phyloP scores from a whole-genome alignment of 23 tunicate genomes.

The Trididemnum nubilum region DNA sequence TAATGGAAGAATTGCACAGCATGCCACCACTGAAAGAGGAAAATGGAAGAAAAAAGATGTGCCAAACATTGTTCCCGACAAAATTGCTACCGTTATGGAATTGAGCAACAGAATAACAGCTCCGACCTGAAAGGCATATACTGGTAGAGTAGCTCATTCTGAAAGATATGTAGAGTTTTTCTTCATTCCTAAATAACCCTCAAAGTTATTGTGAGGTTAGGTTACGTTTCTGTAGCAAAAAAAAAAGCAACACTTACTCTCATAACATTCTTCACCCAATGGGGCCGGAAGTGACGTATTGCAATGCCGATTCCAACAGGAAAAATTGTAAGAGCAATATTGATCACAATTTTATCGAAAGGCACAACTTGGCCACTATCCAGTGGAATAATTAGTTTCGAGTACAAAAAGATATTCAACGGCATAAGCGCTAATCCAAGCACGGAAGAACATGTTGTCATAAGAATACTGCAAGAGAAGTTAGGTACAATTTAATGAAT shows the following conservation, averaged over 20 bases:
- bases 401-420: constrained; percentile 26
- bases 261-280: constrained; percentile 61
- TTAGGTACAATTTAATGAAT: background rate
- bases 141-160: background rate
- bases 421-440: constrained; percentile 29
- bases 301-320: constrained; percentile 76
- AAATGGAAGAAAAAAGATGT: constrained; percentile 66
- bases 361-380: constrained; percentile 62
- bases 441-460: constrained; percentile 32
- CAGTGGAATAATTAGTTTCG: constrained; percentile 62
- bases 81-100: constrained; percentile 49
- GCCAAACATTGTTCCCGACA: constrained; percentile 66
- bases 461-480: constrained; percentile 59
- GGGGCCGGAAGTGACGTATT: constrained; percentile 62
- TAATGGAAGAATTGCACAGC: constrained; percentile 82
- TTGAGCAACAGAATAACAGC: constrained; percentile 54
- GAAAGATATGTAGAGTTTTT: background rate
- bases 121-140: constrained; percentile 43
- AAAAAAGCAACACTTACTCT: constrained; percentile 34
- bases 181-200: too few species aligned
- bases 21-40: constrained; percentile 47
- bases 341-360: constrained; percentile 74
- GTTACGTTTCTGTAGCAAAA: background rate
- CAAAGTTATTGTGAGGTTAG: too few species aligned
- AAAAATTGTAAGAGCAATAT: constrained; percentile 59